These are phyloP conservation scores for Bembecia ichneumoniformis DNA, from an alignment of 2,888 invertebrate species.

Conservation along the genomic window DNA sequence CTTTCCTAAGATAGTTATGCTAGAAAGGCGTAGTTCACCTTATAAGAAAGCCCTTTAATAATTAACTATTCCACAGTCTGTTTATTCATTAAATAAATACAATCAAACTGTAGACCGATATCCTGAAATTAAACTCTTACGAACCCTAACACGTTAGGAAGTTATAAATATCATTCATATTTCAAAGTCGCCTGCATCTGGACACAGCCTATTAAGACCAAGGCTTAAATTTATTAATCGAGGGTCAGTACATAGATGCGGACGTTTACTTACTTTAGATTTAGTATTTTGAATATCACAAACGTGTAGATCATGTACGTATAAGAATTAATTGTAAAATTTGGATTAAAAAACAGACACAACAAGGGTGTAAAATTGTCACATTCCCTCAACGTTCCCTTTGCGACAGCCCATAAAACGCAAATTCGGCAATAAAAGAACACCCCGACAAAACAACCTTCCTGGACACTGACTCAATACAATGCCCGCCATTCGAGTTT, in stretches of 20 bases:
- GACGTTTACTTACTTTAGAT: too few relatives aligned
- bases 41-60: too few relatives aligned
- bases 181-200: slow-evolving; percentile 72
- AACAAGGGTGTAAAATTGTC: slow-evolving; percentile 49
- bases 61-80: too few relatives aligned
- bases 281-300: too few relatives aligned
- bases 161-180: slow-evolving; percentile 69
- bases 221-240: slow-evolving; percentile 50
- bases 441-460: slow-evolving; percentile 64
- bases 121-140: too few relatives aligned
- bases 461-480: slow-evolving; percentile 71
- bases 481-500: slow-evolving; percentile 56
- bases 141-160: slow-evolving; percentile 24
- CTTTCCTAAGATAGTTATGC: too few relatives aligned
- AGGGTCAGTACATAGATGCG: slow-evolving; percentile 16
- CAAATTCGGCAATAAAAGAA: slow-evolving; percentile 70
- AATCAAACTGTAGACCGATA: too few relatives aligned
- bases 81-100: too few relatives aligned
- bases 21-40: too few relatives aligned
- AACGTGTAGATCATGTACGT: too few relatives aligned
- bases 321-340: slow-evolving; percentile 20
- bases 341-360: slow-evolving; percentile 26
- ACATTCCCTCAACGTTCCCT: slow-evolving; percentile 53
- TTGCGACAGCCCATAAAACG: slow-evolving; percentile 65
- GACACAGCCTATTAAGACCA: slow-evolving; percentile 58